These are phyloP conservation scores for Nudaria mundana DNA, from an alignment of 2,888 invertebrate species.

Conservation along the genomic window DNA sequence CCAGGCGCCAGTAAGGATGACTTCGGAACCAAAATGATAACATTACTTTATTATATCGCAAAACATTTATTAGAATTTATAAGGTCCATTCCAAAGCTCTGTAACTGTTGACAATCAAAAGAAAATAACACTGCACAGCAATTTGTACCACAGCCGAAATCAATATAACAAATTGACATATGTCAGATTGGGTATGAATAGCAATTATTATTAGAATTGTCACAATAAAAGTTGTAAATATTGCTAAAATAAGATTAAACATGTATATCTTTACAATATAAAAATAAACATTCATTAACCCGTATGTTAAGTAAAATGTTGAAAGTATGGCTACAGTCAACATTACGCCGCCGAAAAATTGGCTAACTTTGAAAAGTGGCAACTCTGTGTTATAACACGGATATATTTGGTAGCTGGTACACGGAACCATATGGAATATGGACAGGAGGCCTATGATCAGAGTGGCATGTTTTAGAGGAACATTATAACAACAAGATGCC, in stretches of 20 bases:
- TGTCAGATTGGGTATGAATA: too few relatives aligned
- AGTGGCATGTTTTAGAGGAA: not conserved
- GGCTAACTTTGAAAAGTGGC: not conserved
- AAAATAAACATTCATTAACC: not conserved
- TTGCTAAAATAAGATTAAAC: not conserved
- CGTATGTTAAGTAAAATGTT: not conserved
- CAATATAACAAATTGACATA: too few relatives aligned
- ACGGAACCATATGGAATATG: not conserved
- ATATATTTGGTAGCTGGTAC: not conserved
- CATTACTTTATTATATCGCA: too few relatives aligned
- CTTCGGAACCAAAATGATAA: too few relatives aligned
- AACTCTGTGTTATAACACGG: not conserved
- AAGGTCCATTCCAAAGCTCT: not conserved
- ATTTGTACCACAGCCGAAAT: not conserved
- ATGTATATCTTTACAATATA: not conserved
- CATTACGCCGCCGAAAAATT: not conserved
- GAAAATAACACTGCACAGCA: not conserved
- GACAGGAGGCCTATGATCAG: not conserved
- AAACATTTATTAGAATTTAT: too few relatives aligned
- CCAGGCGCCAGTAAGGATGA: too few relatives aligned
- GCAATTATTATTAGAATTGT: not conserved
- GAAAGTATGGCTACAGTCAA: not conserved
- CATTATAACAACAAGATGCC: not conserved
- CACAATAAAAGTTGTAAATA: not conserved
- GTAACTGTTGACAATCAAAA: slow-evolving; percentile 1